Evolutionary conservation across 2,113 vertebrate genomes (phyloP).

Genomic region (Corynorhinus townsendii): DNA sequence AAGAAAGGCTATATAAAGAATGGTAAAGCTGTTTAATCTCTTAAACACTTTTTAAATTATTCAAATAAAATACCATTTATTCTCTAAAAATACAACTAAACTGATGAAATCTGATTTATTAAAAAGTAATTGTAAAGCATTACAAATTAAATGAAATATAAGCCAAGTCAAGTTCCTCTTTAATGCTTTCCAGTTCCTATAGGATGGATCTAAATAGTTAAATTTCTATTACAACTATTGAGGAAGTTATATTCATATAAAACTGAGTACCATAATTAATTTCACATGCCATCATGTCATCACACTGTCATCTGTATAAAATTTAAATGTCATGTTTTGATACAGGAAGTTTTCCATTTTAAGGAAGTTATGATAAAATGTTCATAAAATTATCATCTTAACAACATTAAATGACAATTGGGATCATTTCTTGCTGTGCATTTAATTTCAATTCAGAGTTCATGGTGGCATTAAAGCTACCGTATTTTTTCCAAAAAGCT

Average conservation of each 20-base stretch:
- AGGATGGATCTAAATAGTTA: neutral
- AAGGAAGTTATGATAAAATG: slow-evolving; percentile 31
- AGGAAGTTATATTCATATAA: neutral
- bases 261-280: neutral
- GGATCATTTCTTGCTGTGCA: neutral
- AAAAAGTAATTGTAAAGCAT: neutral
- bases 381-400: neutral
- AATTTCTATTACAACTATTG: neutral
- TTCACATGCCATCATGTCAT: neutral
- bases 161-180: neutral
- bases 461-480: neutral
- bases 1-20: neutral
- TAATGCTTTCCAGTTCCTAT: neutral
- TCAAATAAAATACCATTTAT: neutral
- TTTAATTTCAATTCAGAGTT: slow-evolving; percentile 37
- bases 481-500: neutral
- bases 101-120: neutral
- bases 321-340: slow-evolving; percentile 42
- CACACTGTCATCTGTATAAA: neutral
- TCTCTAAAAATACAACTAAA: neutral
- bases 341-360: slow-evolving; percentile 24
- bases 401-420: neutral
- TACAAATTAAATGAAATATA: neutral
- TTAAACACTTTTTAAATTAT: neutral
- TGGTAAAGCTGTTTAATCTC: neutral